A percentile compares a stretch with the other conserved stretches of the same genome.
phyloP scores from a whole-genome alignment of 2,797 vertebrate genomes.

The Erpetoichthys calabaricus region DNA sequence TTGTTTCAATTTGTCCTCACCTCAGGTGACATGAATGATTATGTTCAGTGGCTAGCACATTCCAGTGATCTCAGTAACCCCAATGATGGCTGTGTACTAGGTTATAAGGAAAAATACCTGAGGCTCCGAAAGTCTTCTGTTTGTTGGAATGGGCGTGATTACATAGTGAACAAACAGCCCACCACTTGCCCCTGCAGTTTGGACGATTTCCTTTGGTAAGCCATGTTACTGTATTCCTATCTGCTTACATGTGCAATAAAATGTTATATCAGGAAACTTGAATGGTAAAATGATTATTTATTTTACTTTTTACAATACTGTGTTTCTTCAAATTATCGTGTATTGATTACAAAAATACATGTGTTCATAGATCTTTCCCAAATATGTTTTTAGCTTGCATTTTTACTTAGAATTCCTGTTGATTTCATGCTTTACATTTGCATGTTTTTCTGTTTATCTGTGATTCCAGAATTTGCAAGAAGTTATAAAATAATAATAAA shows the following conservation, averaged over 20 bases:
- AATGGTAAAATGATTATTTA: background rate
- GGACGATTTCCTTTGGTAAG: conserved; percentile 83
- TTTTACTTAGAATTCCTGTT: too few relatives aligned
- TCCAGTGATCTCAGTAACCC: conserved; percentile 72
- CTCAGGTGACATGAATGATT: conserved; percentile 64
- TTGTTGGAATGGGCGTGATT: conserved; percentile 79
- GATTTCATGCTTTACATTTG: too few relatives aligned
- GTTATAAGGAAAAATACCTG: conserved; percentile 78
- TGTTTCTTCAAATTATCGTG: too few relatives aligned
- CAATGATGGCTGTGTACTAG: conserved; percentile 77
- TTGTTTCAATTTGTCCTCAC: conserved; percentile 10
- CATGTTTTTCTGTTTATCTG: too few relatives aligned
- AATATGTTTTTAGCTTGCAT: too few relatives aligned
- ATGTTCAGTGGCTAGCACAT: conserved; percentile 83
- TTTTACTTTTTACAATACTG: background rate
- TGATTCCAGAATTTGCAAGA: too few relatives aligned
- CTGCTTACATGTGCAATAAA: background rate
- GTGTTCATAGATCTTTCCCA: too few relatives aligned
- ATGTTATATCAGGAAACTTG: background rate
- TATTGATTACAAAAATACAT: too few relatives aligned
- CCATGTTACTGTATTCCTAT: background rate
- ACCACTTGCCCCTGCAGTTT: conserved; percentile 69
- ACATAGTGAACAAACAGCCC: conserved; percentile 55
- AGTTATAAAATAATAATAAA: too few relatives aligned
- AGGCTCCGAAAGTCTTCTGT: conserved; percentile 76